Conservation (phyloP, 2,888 invertebrate genomes). For the Autographa pulchrina region DNA sequence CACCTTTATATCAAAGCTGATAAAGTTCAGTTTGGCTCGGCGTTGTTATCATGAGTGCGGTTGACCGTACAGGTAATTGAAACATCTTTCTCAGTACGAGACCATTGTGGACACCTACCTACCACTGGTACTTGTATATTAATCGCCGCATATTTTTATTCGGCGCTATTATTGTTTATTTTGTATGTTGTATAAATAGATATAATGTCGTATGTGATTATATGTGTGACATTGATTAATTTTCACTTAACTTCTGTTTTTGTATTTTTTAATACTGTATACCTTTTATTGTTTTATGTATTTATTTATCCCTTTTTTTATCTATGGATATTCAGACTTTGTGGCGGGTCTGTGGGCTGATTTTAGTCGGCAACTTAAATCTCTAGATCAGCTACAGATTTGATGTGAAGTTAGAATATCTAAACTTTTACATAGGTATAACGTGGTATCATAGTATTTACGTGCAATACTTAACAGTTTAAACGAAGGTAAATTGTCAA, state of each 20-base stretch:
- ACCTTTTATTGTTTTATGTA: neutral
- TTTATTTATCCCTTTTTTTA: neutral
- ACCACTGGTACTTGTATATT: constrained; percentile 48
- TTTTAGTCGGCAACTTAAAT: neutral
- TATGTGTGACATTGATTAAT: constrained; percentile 45
- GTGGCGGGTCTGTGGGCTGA: neutral
- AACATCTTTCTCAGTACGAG: neutral
- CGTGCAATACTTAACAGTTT: neutral
- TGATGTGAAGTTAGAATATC: neutral
- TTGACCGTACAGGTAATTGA: neutral
- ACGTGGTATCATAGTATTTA: neutral
- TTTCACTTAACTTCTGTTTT: constrained; percentile 13
- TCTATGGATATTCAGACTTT: neutral
- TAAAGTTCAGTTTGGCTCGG: neutral
- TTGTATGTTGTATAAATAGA: constrained; percentile 57
- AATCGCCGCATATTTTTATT: constrained; percentile 32
- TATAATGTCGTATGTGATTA: constrained; percentile 17
- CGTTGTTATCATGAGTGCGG: neutral
- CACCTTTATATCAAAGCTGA: too few relatives aligned
- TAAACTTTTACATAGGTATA: neutral
- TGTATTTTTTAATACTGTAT: constrained; percentile 7
- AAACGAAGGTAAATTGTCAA: constrained; percentile 24
- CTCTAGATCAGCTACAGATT: neutral
- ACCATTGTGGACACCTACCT: constrained; percentile 20
- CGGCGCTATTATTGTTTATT: constrained; percentile 43